Conservation (phyloP, 1,140 invertebrate genomes). For the Bombyx mandarina region DNA sequence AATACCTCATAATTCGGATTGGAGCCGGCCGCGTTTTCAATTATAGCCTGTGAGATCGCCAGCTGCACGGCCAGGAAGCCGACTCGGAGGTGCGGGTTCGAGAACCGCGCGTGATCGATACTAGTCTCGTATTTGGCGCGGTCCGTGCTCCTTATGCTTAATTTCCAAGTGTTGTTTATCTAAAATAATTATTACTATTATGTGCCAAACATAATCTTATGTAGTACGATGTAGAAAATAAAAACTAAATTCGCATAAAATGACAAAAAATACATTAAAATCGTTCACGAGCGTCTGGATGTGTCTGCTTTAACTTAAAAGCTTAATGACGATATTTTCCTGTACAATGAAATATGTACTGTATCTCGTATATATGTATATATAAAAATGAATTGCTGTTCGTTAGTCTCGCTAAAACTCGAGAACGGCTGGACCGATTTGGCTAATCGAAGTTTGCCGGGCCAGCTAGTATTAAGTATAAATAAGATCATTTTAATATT, state of each 20-base stretch:
- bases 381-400: no score
- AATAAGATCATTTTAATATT: no score
- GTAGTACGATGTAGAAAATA: not conserved
- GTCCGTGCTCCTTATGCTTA: slow-evolving; percentile 44
- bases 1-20: slow-evolving; percentile 29
- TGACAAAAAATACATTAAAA: not conserved
- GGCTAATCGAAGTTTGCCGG: no score
- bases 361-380: no score
- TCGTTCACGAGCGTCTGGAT: no score
- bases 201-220: not conserved
- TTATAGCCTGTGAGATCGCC: slow-evolving; percentile 41
- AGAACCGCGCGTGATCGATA: slow-evolving; percentile 3
- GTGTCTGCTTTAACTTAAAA: no score
- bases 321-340: no score
- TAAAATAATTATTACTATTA: slow-evolving; percentile 6
- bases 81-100: slow-evolving; percentile 33
- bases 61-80: slow-evolving; percentile 46
- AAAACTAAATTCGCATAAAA: not conserved
- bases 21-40: slow-evolving; percentile 23
- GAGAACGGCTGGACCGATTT: no score
- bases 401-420: no score
- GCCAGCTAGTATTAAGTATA: no score
- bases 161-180: slow-evolving; percentile 35
- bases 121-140: slow-evolving; percentile 22
- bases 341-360: no score